Evolutionary conservation across 2,113 vertebrate genomes (phyloP), one percentile per base, ranked within the genome.

Genomic region (Apus apus): DNA sequence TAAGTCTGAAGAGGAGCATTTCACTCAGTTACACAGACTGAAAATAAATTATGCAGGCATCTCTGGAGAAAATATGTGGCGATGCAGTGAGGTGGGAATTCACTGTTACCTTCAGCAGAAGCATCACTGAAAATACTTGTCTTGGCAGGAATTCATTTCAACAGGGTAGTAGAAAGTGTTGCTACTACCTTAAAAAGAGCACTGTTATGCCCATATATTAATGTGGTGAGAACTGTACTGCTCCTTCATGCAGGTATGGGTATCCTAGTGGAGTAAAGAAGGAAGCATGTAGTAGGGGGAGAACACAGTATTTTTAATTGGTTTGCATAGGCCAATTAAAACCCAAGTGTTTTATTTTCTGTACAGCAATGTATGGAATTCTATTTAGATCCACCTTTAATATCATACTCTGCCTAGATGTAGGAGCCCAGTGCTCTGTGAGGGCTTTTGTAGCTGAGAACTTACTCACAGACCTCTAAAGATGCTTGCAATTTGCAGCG

Each of bases 141-240:
- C 26, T 73, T 89, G 36, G 6, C 13, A 58, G 23, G 72, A 77
- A 51, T 50, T 72, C 0, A 58, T 81, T 92, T 84, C 53, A 81
- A n/a, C 11, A 43, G 6, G 2, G 5, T 22, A 61, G 34, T 5
- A 58, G 40, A 85, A 70, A 32, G 15, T 30, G 8, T 45, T 22
- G 23, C 22, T 32, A 29, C 21, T 30, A 19, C 43, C 43, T 66
- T 73, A 46, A 68, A 65, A 67, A 58, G 25, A 81, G 18, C 13
- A n/a, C 8, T 48, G 29, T 72, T 15, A 46, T 27, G 20, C 15
- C 73, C 25, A 29, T 15, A 7, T 21, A 43, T 29, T 32, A 62
- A 27, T 0, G 0, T 29, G 8, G 50, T 71, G 15, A 60, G 25
- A 89, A 60, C 2, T 60, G 19, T 50, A 71, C 43, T 58, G 11